Percentiles rank a stretch among this genome's conserved stretches.
Conservation (phyloP, 2,113 vertebrate genomes). For the Conger conger region DNA sequence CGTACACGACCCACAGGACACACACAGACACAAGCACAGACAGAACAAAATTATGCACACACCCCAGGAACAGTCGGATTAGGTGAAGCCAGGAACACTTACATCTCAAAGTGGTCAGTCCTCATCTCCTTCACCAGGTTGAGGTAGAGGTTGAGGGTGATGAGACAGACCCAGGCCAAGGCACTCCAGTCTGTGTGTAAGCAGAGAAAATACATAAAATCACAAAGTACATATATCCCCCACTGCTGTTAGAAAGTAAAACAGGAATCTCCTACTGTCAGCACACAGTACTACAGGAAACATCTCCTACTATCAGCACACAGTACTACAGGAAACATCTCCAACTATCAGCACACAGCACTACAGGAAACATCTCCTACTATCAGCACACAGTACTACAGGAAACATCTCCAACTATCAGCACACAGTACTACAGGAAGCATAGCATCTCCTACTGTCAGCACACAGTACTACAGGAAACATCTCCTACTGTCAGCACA, state of each 20-base stretch:
- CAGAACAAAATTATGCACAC: background rate
- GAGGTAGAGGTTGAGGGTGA: constrained; percentile 77
- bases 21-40: background rate
- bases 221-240: background rate
- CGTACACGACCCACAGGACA: background rate
- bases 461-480: background rate
- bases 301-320: background rate
- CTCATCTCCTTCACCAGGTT: constrained; percentile 75
- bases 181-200: constrained; percentile 73
- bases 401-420: background rate
- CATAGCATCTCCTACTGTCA: no score
- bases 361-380: background rate
- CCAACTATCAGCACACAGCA: background rate
- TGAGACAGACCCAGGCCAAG: constrained; percentile 78
- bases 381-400: background rate
- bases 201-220: background rate
- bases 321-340: no score
- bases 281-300: background rate
- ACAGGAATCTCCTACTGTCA: background rate
- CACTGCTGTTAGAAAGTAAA: background rate
- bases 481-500: background rate
- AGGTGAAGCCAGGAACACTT: constrained; percentile 46
- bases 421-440: no score
- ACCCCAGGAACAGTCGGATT: background rate
- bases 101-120: constrained; percentile 71